These are phyloP conservation scores for Crocidura indochinensis DNA, from an alignment of 2,797 vertebrate species.

Conservation along the genomic window DNA sequence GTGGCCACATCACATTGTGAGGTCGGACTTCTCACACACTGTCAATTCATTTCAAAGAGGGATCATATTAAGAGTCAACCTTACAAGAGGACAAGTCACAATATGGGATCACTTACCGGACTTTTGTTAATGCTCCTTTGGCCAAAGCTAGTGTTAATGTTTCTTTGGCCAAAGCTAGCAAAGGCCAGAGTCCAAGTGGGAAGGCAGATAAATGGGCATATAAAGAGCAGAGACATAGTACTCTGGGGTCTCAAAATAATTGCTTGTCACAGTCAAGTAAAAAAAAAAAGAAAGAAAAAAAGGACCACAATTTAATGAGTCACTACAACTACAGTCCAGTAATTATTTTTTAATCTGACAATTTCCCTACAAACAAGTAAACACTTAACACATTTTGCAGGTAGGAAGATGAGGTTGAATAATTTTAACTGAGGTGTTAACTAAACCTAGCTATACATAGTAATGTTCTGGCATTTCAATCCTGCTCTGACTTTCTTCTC, in stretches of 20 bases:
- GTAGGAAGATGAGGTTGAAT: slow-evolving; percentile 16
- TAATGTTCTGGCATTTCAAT: neutral
- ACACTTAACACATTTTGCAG: slow-evolving; percentile 13
- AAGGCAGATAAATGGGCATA: neutral
- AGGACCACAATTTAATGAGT: neutral
- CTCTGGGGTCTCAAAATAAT: neutral
- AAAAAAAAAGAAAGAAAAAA: neutral
- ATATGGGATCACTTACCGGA: neutral
- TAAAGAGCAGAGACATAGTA: neutral
- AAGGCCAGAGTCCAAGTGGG: neutral
- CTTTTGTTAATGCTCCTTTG: slow-evolving; percentile 32
- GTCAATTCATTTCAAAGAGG: slow-evolving; percentile 23
- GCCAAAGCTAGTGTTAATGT: slow-evolving; percentile 15
- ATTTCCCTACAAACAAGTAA: slow-evolving; percentile 20
- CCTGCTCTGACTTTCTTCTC: neutral
- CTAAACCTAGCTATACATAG: neutral
- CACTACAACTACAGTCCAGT: neutral
- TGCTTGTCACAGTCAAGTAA: neutral
- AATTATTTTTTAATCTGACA: slow-evolving; percentile 33
- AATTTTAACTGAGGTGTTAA: neutral
- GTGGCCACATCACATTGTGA: neutral
- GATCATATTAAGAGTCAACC: slow-evolving; percentile 4
- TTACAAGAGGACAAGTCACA: slow-evolving; percentile 29
- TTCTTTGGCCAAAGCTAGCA: slow-evolving; percentile 40
- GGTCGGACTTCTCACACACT: neutral